These are phyloP conservation scores for Nemotelus nigrinus DNA, from an alignment of 2,888 invertebrate species.

Conservation along the genomic window DNA sequence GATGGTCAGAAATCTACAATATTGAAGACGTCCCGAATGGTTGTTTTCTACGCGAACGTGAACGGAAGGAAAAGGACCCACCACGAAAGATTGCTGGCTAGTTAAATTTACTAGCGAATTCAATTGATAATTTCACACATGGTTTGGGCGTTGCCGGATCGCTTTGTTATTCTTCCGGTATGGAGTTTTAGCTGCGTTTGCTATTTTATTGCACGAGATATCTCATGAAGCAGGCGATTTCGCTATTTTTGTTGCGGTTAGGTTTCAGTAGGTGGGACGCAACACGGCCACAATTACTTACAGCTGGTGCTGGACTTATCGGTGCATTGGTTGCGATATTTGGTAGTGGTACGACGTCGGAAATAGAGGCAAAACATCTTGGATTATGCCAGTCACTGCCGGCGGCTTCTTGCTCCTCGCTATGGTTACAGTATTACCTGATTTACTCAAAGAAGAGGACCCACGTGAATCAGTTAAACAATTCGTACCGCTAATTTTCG, in stretches of 20 bases:
- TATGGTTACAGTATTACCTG: constrained; percentile 93
- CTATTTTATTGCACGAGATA: constrained; percentile 93
- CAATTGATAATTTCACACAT: constrained; percentile 98
- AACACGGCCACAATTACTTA: constrained; percentile 91
- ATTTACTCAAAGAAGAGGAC: constrained; percentile 85
- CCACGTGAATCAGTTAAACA: constrained; percentile 84
- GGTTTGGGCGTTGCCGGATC: constrained; percentile 98
- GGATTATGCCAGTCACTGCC: constrained; percentile 98
- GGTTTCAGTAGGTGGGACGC: constrained; percentile 96
- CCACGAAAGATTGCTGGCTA: constrained; percentile 81
- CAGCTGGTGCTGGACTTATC: constrained; percentile 87
- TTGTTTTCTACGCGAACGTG: constrained; percentile 62
- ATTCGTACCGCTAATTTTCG: constrained; percentile 77
- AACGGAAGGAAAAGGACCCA: constrained; percentile 58
- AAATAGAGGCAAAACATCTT: constrained; percentile 85
- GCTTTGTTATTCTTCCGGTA: constrained; percentile 91
- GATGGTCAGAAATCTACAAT: constrained; percentile 60
- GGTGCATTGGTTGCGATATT: constrained; percentile 88
- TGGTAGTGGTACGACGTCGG: constrained; percentile 82
- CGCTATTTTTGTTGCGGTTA: constrained; percentile 88
- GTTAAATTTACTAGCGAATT: constrained; percentile 93
- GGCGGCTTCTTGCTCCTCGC: constrained; percentile 98
- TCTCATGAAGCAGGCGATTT: constrained; percentile 99
- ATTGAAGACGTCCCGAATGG: constrained; percentile 65
- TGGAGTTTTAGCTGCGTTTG: constrained; percentile 91